Percentiles rank a stretch among this genome's conserved stretches.
Evolutionary conservation across 1,140 invertebrate genomes (phyloP).

Genomic region (Aricia agestis): DNA sequence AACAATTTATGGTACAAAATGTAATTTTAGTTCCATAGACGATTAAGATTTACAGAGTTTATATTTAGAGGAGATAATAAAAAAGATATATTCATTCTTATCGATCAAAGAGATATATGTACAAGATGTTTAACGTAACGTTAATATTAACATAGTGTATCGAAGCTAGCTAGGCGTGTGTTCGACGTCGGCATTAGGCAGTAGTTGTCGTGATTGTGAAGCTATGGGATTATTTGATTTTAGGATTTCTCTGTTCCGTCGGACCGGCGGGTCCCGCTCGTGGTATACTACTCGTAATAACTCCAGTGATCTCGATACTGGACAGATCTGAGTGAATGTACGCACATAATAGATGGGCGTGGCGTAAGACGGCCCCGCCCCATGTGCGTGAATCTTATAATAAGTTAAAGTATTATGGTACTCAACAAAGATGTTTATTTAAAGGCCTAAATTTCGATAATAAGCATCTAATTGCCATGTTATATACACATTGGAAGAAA

Average conservation of each 20-base stretch:
- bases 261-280: constrained; percentile 38
- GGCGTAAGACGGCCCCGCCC: no score
- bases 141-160: constrained; percentile 54
- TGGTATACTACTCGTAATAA: background rate
- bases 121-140: constrained; percentile 48
- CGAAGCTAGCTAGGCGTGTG: constrained; percentile 45
- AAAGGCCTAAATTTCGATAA: constrained; percentile 25
- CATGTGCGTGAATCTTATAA: no score
- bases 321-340: no score
- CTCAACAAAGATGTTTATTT: background rate
- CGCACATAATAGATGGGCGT: no score
- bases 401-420: no score
- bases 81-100: constrained; percentile 45
- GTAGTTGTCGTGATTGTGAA: constrained; percentile 29
- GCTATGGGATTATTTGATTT: constrained; percentile 40
- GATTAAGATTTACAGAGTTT: constrained; percentile 71
- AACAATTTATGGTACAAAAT: constrained; percentile 70
- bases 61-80: constrained; percentile 64
- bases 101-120: constrained; percentile 44
- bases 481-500: background rate
- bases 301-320: no score
- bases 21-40: constrained; percentile 72
- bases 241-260: constrained; percentile 36
- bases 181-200: background rate
- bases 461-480: no score